Evolutionary conservation across 2,113 vertebrate species (phyloP).

Genomic region (Pseudopodoces humilis): DNA sequence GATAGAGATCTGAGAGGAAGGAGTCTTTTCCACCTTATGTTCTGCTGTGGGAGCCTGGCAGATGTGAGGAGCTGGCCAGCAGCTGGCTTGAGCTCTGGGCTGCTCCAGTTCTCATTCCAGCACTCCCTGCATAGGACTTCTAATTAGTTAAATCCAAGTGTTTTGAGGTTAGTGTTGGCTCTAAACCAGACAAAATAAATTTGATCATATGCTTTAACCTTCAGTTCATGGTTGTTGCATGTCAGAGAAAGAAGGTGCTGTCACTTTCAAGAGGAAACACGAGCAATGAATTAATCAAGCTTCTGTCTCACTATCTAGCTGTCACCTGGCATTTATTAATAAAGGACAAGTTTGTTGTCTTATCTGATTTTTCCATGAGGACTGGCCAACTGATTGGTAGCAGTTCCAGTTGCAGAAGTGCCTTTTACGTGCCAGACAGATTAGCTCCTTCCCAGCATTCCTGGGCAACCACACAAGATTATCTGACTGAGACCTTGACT

Average conservation of each 20-base stretch:
- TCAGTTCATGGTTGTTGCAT: neutral
- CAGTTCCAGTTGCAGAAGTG: neutral
- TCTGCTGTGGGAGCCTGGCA: neutral
- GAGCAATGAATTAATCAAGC: neutral
- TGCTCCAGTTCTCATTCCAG: neutral
- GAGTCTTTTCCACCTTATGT: fast-evolving
- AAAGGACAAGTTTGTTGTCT: slow-evolving; percentile 3
- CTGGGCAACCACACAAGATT: neutral
- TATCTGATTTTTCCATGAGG: neutral
- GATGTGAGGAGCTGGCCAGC: neutral
- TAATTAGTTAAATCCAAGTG: neutral
- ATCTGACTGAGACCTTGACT: neutral
- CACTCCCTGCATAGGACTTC: neutral
- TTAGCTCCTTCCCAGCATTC: neutral
- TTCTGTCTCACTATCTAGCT: neutral
- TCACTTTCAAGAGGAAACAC: neutral
- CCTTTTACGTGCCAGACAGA: neutral
- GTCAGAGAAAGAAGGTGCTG: neutral
- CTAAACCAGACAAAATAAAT: slow-evolving; percentile 1
- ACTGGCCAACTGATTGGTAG: neutral
- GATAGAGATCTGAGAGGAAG: neutral
- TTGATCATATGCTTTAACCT: neutral
- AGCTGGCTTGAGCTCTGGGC: fast-evolving
- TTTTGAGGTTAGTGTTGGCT: neutral
- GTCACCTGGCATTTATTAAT: neutral